Percentiles rank a stretch among this genome's conserved stretches.
Conservation (phyloP, 2,888 invertebrate species). For the Athalia rosae region DNA sequence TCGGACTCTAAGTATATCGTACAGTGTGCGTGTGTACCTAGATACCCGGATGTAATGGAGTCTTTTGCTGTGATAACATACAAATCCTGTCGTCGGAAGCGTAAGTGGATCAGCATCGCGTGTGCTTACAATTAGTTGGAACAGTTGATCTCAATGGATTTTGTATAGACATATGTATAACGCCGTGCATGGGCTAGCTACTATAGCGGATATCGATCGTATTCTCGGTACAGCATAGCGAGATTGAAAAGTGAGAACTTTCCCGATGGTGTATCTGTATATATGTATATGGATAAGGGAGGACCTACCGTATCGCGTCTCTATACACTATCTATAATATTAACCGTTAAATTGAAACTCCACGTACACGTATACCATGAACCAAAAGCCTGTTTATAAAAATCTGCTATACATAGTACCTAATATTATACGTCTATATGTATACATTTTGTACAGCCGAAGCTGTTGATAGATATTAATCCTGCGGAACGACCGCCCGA, state of each 20-base stretch:
- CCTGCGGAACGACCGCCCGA: constrained; percentile 8
- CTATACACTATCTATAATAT: no score
- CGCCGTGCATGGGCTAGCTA: neutral
- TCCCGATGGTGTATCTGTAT: no score
- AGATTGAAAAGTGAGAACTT: no score
- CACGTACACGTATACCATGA: no score
- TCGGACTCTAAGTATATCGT: no score
- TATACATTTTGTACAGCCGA: neutral
- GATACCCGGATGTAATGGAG: constrained; percentile 24
- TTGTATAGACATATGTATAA: neutral
- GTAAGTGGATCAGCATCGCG: constrained; percentile 29
- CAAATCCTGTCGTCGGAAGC: constrained; percentile 24
- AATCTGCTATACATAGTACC: constrained; percentile 8
- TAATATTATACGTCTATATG: no score
- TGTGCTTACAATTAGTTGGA: constrained; percentile 21
- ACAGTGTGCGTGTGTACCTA: neutral
- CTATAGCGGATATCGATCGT: no score
- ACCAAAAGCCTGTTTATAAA: no score
- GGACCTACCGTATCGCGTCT: no score
- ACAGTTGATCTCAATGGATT: constrained; percentile 22
- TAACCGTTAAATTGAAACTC: no score
- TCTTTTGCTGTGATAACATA: constrained; percentile 38
- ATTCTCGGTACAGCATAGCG: no score
- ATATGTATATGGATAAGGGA: no score
- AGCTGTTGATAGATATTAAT: neutral